Evolutionary conservation across 2,113 vertebrate species (phyloP).

Genomic region (Chaetorhynchus papuensis): DNA sequence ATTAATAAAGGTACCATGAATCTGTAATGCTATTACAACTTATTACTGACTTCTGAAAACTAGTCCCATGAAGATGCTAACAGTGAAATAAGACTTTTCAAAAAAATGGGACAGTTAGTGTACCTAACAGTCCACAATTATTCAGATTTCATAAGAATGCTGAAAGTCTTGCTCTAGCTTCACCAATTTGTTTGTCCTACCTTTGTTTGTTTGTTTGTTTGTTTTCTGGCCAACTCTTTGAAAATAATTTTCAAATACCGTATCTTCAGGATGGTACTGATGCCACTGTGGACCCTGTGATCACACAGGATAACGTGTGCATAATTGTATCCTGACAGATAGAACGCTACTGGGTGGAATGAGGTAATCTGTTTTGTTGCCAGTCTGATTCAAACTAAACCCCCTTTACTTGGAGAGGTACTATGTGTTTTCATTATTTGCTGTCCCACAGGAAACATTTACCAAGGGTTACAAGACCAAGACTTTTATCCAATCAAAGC

Average conservation of each 20-base stretch:
- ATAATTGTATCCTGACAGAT: not conserved
- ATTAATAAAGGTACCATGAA: not conserved
- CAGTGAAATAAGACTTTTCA: not conserved
- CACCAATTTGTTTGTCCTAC: not conserved
- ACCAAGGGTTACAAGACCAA: not conserved
- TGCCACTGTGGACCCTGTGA: not conserved
- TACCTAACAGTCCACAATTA: not conserved
- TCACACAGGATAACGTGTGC: not conserved
- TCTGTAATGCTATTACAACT: not conserved
- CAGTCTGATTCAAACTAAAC: not conserved
- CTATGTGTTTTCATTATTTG: not conserved
- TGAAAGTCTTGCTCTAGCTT: not conserved
- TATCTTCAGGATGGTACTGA: not conserved
- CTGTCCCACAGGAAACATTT: not conserved
- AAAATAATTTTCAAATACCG: not conserved
- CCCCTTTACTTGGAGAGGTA: not conserved
- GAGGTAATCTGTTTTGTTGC: not conserved
- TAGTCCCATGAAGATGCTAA: not conserved
- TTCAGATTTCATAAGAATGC: not conserved
- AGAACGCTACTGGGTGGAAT: not conserved
- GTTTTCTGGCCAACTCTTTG: not conserved
- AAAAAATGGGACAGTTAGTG: not conserved
- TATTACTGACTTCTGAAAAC: not conserved
- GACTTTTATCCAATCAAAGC: not conserved
- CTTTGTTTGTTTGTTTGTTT: not conserved